phyloP scores from a whole-genome alignment of 2,113 vertebrate species.

The Rhea pennata region DNA sequence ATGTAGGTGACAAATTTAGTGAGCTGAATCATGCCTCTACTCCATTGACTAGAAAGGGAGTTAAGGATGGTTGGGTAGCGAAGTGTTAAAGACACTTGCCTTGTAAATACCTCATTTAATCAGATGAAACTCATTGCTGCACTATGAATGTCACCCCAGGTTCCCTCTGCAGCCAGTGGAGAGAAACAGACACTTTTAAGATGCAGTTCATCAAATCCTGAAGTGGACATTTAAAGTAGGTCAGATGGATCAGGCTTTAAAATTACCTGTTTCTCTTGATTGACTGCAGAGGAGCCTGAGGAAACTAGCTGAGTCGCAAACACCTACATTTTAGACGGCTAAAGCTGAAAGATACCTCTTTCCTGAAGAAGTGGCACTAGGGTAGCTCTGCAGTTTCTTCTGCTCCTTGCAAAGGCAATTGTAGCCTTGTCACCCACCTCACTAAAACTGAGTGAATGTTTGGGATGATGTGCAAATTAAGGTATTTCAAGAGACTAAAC shows the following conservation, averaged over 20 bases:
- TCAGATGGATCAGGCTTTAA: not conserved
- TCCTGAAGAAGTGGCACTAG: not conserved
- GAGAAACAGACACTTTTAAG: not conserved
- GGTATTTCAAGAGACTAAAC: not conserved
- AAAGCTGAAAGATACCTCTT: not conserved
- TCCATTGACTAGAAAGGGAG: not conserved
- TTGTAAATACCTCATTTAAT: not conserved
- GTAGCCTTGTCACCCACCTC: not conserved
- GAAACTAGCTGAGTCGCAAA: not conserved
- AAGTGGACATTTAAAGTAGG: not conserved
- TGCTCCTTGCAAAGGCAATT: not conserved
- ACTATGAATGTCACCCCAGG: not conserved
- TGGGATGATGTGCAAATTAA: not conserved
- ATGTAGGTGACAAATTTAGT: not conserved
- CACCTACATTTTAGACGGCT: not conserved
- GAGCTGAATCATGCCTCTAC: not conserved
- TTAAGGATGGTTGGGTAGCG: not conserved
- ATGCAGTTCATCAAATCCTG: not conserved
- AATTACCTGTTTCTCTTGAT: not conserved
- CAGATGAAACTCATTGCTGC: not conserved
- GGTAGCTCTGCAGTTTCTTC: not conserved
- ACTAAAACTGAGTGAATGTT: rapidly evolving
- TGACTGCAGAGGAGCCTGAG: not conserved
- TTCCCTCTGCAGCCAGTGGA: not conserved
- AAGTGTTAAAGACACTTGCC: not conserved